Evolutionary conservation across 2,797 vertebrate species (phyloP).

Genomic region (Peromyscus nudipes): DNA sequence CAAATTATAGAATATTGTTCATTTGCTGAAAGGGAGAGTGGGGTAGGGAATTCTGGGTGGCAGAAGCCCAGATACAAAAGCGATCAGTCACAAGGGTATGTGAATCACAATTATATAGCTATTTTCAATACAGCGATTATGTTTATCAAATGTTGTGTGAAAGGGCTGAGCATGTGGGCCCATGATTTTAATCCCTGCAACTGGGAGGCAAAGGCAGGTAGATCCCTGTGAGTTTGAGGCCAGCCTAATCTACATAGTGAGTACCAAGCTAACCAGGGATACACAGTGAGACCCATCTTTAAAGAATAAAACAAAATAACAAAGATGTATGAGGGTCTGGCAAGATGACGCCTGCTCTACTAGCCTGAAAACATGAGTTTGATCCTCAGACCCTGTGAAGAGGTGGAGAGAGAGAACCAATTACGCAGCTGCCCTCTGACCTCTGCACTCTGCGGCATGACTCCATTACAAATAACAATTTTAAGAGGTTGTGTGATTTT

Average conservation of each 20-base stretch:
- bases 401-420: too few relatives aligned
- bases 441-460: too few relatives aligned
- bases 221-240: not conserved
- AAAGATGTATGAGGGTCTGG: not conserved
- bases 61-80: not conserved
- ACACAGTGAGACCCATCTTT: not conserved
- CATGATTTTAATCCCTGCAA: not conserved
- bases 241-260: not conserved
- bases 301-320: not conserved
- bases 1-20: not conserved
- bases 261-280: not conserved
- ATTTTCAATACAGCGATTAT: not conserved
- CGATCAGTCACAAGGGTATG: not conserved
- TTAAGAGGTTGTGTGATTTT: not conserved
- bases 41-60: not conserved
- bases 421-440: not conserved
- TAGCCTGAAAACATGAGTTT: not conserved
- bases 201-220: not conserved
- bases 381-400: not conserved
- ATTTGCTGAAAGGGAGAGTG: not conserved
- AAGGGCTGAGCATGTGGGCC: not conserved
- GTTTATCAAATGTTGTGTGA: conserved; percentile 44
- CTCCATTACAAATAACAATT: not conserved
- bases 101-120: not conserved
- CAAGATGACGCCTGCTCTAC: not conserved